Conservation (phyloP, 2,797 vertebrate species). For the Pagetopsis macropterus region DNA sequence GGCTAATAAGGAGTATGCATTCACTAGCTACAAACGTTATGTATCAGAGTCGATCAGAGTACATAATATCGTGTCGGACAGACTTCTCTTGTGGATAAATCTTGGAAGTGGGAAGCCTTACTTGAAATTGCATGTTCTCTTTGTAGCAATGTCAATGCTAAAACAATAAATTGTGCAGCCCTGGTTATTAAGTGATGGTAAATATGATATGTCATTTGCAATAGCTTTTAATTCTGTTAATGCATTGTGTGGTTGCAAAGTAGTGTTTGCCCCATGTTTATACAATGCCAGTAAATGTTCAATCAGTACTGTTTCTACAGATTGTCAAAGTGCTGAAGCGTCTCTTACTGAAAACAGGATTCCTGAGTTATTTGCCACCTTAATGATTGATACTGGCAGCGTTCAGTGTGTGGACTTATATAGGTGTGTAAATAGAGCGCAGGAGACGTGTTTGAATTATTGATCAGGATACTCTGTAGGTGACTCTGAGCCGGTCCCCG, state of each 20-base stretch:
- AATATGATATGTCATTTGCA: background rate
- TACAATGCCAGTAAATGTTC: background rate
- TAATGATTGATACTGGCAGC: constrained; percentile 63
- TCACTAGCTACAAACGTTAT: too few relatives aligned
- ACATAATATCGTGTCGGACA: too few relatives aligned
- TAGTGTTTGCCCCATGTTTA: background rate
- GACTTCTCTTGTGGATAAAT: too few relatives aligned
- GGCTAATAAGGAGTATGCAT: too few relatives aligned
- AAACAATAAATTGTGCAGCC: too few relatives aligned
- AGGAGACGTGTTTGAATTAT: constrained; percentile 73
- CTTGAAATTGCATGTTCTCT: too few relatives aligned
- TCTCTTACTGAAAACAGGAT: constrained; percentile 16
- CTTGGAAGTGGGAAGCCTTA: too few relatives aligned
- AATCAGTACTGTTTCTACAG: background rate
- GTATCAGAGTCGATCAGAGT: too few relatives aligned
- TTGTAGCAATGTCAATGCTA: too few relatives aligned
- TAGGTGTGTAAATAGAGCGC: constrained; percentile 57
- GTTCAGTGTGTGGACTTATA: constrained; percentile 45
- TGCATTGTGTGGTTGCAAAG: background rate
- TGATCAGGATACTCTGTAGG: constrained; percentile 59
- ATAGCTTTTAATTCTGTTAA: constrained; percentile 13
- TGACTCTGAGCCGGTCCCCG: constrained; percentile 32
- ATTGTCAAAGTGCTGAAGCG: background rate
- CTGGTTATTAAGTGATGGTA: background rate
- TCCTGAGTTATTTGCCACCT: constrained; percentile 59